Evolutionary conservation across 1,140 invertebrate genomes (phyloP).

Genomic region (Drosophila sproati): DNA sequence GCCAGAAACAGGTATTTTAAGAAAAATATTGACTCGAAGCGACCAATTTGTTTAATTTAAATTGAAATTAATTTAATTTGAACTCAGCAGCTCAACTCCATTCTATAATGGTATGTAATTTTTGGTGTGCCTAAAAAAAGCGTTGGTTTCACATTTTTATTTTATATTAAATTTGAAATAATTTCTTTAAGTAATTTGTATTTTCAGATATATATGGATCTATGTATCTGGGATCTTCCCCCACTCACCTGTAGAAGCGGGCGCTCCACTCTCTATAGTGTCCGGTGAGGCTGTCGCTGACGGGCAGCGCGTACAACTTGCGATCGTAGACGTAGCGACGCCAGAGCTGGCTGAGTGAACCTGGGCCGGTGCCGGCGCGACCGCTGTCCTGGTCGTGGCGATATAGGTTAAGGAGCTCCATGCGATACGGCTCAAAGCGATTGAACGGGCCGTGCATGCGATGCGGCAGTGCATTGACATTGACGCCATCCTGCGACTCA

Average conservation of each 20-base stretch:
- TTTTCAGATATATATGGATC: no score
- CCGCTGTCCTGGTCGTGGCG: slow-evolving; percentile 67
- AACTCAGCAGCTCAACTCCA: no score
- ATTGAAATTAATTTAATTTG: no score
- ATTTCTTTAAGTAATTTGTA: no score
- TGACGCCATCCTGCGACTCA: slow-evolving; percentile 36
- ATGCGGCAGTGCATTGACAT: slow-evolving; percentile 11
- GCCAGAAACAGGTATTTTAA: no score
- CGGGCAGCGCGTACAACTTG: slow-evolving; percentile 89
- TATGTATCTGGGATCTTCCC: no score
- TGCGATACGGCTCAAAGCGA: slow-evolving; percentile 71
- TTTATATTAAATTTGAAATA: not conserved
- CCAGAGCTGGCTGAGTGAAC: slow-evolving; percentile 76
- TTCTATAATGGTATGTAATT: no score
- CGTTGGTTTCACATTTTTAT: no score
- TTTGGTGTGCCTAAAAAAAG: no score
- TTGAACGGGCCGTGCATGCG: slow-evolving; percentile 39
- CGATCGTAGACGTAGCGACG: slow-evolving; percentile 91
- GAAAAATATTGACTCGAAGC: no score
- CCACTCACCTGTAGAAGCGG: slow-evolving; percentile 89
- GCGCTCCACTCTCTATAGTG: slow-evolving; percentile 90
- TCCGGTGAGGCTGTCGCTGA: slow-evolving; percentile 87
- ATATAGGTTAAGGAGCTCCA: slow-evolving; percentile 72
- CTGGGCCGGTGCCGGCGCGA: slow-evolving; percentile 42
- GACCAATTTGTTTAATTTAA: no score